These are phyloP conservation scores for Coreius guichenoti DNA, from an alignment of 2,797 vertebrate species.

Conservation along the genomic window DNA sequence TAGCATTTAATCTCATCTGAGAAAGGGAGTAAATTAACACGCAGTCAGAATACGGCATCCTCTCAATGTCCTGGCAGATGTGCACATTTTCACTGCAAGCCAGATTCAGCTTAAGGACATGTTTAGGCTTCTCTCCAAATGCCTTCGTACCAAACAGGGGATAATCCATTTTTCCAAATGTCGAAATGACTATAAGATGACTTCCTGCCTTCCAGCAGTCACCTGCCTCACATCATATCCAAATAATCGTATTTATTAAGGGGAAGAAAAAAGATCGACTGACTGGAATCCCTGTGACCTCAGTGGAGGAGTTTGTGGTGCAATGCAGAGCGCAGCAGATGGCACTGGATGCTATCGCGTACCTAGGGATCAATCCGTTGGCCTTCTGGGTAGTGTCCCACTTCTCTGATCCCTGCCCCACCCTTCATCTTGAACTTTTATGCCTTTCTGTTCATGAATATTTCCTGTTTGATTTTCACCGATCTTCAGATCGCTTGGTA, in stretches of 20 bases:
- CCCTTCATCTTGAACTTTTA: not conserved
- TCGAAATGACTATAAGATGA: constrained; percentile 51
- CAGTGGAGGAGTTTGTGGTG: not conserved
- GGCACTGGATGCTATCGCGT: constrained; percentile 12
- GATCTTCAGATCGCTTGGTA: not conserved
- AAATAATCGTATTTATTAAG: constrained; percentile 16
- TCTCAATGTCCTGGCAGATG: constrained; percentile 42
- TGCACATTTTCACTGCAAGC: constrained; percentile 35
- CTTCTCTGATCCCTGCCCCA: constrained; percentile 14
- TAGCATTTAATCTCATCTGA: constrained; percentile 38
- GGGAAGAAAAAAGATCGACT: not conserved
- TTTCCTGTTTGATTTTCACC: constrained; percentile 30
- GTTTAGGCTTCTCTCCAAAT: constrained; percentile 53
- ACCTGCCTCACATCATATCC: constrained; percentile 31
- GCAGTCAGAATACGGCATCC: not conserved
- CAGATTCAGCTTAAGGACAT: constrained; percentile 44
- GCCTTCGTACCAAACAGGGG: constrained; percentile 41
- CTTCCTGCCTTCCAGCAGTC: constrained; percentile 48
- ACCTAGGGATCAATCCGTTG: constrained; percentile 4
- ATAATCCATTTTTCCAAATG: constrained; percentile 59
- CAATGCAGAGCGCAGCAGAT: constrained; percentile 20
- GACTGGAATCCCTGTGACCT: not conserved
- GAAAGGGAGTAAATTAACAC: constrained; percentile 41
- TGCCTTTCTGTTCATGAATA: constrained; percentile 5
- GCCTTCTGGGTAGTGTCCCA: constrained; percentile 41